Evolutionary conservation across 2,113 vertebrate species (phyloP).

Genomic region (Mormoops blainvillei): DNA sequence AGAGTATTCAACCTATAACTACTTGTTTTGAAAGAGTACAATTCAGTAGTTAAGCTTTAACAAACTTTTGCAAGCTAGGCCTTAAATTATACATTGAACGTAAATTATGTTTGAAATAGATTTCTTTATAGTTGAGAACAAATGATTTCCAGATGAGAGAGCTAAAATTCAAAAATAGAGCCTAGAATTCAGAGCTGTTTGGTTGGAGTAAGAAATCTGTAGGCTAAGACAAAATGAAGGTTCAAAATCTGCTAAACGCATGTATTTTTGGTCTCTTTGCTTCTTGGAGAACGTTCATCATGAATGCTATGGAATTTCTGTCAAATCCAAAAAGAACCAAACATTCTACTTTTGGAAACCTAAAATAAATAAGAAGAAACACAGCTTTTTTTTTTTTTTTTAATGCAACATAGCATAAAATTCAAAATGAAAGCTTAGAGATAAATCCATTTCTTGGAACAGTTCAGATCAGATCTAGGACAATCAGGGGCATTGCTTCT

Average conservation of each 20-base stretch:
- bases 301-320: background rate
- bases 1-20: background rate
- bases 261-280: background rate
- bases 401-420: background rate
- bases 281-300: background rate
- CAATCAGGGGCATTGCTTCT: background rate
- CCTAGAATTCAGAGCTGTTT: constrained; percentile 25
- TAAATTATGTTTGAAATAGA: constrained; percentile 48
- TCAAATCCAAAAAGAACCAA: constrained; percentile 21
- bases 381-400: background rate
- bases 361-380: background rate
- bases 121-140: constrained; percentile 36
- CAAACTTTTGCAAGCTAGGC: background rate
- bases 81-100: background rate
- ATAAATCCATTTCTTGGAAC: background rate
- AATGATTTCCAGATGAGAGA: constrained; percentile 62
- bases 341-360: background rate
- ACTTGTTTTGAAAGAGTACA: background rate
- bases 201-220: background rate
- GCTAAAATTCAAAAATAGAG: constrained; percentile 36
- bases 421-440: background rate
- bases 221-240: constrained; percentile 18
- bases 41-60: background rate
- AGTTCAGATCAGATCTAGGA: background rate
- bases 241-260: background rate